Evolutionary conservation across 2,113 vertebrate genomes (phyloP).

Genomic region (Trichomycterus rosablanca): DNA sequence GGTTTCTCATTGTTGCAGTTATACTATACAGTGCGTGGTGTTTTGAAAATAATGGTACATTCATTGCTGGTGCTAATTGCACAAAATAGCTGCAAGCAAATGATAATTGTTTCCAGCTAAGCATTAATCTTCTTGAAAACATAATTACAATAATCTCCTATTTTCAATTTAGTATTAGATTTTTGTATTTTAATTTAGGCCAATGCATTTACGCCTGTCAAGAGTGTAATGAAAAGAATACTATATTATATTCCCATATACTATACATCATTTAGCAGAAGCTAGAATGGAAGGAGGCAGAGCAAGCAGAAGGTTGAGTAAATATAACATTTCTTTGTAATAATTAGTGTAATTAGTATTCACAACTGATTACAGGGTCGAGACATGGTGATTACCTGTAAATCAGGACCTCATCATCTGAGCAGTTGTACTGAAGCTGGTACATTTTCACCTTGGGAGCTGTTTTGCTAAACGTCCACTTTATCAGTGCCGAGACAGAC

Average conservation of each 20-base stretch:
- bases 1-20: too few relatives aligned
- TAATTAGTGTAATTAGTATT: conserved; percentile 34
- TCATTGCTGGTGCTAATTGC: not conserved
- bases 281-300: not conserved
- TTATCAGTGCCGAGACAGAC: conserved; percentile 84
- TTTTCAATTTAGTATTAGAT: not conserved
- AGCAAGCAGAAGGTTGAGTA: not conserved
- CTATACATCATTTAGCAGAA: not conserved
- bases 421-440: conserved; percentile 97
- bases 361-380: conserved; percentile 10
- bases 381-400: conserved; percentile 79
- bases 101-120: not conserved
- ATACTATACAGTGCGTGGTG: too few relatives aligned
- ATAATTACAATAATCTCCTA: not conserved
- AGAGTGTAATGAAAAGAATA: not conserved
- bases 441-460: conserved; percentile 97
- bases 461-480: conserved; percentile 90
- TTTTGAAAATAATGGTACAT: too few relatives aligned
- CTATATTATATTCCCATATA: not conserved
- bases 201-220: not conserved
- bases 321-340: too few relatives aligned
- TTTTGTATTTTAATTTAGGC: not conserved
- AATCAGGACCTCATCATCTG: conserved; percentile 93
- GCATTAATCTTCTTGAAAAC: not conserved
- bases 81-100: conserved; percentile 6